Percentiles rank a stretch among this genome's conserved stretches.
phyloP scores from a whole-genome alignment of 2,888 invertebrate genomes.

The Calliphora vomitoria region DNA sequence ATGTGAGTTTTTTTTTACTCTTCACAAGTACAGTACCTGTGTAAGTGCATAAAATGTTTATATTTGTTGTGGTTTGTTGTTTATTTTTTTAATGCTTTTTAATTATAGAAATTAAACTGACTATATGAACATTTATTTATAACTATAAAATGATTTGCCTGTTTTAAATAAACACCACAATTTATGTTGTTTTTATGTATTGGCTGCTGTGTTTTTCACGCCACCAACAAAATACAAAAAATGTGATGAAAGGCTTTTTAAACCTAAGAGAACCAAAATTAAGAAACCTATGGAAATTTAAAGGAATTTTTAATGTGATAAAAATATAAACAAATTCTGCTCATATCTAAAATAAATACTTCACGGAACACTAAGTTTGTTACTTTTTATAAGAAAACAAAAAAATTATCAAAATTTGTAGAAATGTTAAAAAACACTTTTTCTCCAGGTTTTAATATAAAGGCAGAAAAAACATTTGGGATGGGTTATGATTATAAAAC shows the following conservation, averaged over 20 bases:
- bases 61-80: conserved; percentile 26
- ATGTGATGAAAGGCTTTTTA: not conserved
- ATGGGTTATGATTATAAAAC: no score
- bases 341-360: no score
- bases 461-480: no score
- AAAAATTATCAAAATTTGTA: no score
- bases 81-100: conserved; percentile 29
- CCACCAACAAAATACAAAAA: not conserved
- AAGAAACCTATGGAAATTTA: not conserved
- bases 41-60: conserved; percentile 8
- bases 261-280: not conserved
- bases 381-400: no score
- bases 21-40: not conserved
- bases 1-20: not conserved
- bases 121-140: conserved; percentile 34
- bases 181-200: conserved; percentile 19
- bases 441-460: no score
- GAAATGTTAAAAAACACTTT: no score
- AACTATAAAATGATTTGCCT: conserved; percentile 48
- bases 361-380: no score
- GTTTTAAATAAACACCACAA: conserved; percentile 42
- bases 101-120: conserved; percentile 50
- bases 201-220: not conserved
- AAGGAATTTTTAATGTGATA: no score
- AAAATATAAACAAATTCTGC: no score